Evolutionary conservation across 2,888 invertebrate genomes (phyloP).

Genomic region (Ommatoiulus sabulosus): DNA sequence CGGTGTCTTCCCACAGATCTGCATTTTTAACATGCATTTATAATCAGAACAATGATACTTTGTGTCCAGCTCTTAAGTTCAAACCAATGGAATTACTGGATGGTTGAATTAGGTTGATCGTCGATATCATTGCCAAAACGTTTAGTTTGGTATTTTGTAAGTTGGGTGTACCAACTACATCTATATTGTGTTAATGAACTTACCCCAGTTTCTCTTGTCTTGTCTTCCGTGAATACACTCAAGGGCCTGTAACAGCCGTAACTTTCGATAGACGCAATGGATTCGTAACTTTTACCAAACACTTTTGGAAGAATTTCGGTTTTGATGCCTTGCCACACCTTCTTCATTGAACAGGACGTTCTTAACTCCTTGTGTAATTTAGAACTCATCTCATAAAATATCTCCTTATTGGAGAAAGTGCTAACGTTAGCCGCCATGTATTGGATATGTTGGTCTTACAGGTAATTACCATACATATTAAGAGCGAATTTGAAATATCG

Average conservation of each 20-base stretch:
- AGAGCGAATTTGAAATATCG: neutral
- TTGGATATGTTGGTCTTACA: neutral
- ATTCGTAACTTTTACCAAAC: neutral
- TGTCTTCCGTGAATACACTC: neutral
- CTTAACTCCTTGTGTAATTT: neutral
- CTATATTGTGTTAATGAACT: neutral
- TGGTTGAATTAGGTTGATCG: too few species aligned
- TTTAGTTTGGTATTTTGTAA: too few species aligned
- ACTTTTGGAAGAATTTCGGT: neutral
- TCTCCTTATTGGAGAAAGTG: neutral
- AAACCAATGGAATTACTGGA: too few species aligned
- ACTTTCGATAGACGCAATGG: neutral
- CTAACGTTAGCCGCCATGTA: neutral
- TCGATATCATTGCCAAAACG: too few species aligned
- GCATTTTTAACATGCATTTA: too few species aligned
- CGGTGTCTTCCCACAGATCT: neutral
- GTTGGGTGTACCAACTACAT: neutral
- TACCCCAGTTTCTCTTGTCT: neutral
- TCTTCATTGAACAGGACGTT: neutral
- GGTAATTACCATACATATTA: neutral
- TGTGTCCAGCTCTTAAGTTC: too few species aligned
- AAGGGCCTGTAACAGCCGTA: neutral
- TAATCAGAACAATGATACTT: too few species aligned
- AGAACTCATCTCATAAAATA: neutral
- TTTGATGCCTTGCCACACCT: neutral